These are phyloP conservation scores for Cydia pomonella DNA, from an alignment of 1,140 invertebrate genomes.

Conservation along the genomic window DNA sequence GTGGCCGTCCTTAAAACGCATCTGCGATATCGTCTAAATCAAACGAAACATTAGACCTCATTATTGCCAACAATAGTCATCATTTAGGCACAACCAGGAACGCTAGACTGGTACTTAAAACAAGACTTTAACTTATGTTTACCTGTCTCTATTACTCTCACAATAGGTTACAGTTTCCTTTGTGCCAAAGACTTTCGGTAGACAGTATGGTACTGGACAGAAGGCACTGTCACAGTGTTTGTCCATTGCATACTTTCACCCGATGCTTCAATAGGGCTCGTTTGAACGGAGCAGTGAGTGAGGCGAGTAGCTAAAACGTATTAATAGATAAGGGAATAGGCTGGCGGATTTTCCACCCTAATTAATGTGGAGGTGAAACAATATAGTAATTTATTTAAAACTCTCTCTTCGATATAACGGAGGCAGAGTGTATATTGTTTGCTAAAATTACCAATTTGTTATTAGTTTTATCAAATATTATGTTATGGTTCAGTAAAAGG, in stretches of 20 bases:
- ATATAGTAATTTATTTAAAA: slow-evolving; percentile 4
- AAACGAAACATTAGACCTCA: slow-evolving; percentile 18
- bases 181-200: slow-evolving; percentile 38
- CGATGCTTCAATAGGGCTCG: slow-evolving; percentile 53
- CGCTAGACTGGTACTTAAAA: neutral
- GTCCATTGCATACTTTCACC: slow-evolving; percentile 75
- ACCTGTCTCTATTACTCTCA: neutral
- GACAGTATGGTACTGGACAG: slow-evolving; percentile 61
- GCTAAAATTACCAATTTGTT: neutral
- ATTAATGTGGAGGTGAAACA: neutral
- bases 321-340: slow-evolving; percentile 21
- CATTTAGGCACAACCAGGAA: slow-evolving; percentile 17
- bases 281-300: slow-evolving; percentile 42
- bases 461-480: neutral
- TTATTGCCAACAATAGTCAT: slow-evolving; percentile 32
- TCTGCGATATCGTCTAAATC: neutral
- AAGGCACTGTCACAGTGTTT: slow-evolving; percentile 71
- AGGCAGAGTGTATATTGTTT: neutral
- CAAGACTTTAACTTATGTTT: neutral
- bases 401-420: neutral
- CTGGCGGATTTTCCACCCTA: slow-evolving; percentile 1
- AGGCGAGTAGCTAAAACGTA: slow-evolving; percentile 10
- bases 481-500: too few species aligned
- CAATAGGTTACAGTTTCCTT: neutral
- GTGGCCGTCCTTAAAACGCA: neutral